These are phyloP conservation scores for Babylonia areolata DNA, from an alignment of 1,140 invertebrate species.

Conservation along the genomic window DNA sequence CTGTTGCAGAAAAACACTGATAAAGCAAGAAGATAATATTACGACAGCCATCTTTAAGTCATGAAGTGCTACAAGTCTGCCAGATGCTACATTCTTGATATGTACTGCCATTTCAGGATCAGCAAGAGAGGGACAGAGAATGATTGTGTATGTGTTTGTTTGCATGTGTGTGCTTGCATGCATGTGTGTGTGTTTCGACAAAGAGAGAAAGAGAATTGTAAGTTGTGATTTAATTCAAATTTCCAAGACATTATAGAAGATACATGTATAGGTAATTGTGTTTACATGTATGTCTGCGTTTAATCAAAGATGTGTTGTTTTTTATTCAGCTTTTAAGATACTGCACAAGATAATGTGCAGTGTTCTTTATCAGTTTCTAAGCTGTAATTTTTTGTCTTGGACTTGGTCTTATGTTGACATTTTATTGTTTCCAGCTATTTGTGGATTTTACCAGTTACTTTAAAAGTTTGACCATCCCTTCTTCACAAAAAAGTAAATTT, in stretches of 20 bases:
- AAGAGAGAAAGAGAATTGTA: neutral
- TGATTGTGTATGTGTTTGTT: neutral
- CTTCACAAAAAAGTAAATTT: too few relatives aligned
- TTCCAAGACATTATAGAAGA: neutral
- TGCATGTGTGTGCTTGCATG: neutral
- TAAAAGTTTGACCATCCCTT: too few relatives aligned
- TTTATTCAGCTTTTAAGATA: too few relatives aligned
- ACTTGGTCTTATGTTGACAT: too few relatives aligned
- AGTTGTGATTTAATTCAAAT: neutral
- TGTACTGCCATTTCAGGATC: neutral
- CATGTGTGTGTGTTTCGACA: neutral
- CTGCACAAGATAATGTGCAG: too few relatives aligned
- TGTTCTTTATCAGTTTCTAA: too few relatives aligned
- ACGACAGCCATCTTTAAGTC: conserved; percentile 33
- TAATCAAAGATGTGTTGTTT: too few relatives aligned
- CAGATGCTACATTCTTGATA: neutral
- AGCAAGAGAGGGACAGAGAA: neutral
- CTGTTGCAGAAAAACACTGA: conserved; percentile 30
- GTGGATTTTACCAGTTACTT: too few relatives aligned
- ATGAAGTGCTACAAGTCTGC: neutral
- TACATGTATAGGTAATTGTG: neutral
- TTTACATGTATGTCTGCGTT: neutral
- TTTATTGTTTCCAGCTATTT: too few relatives aligned
- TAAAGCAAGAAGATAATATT: conserved; percentile 25
- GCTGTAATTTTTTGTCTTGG: too few relatives aligned